A percentile compares a stretch with the other conserved stretches of the same genome.
phyloP scores from a whole-genome alignment of 2,888 invertebrate genomes.

The Pherbina coryleti region DNA sequence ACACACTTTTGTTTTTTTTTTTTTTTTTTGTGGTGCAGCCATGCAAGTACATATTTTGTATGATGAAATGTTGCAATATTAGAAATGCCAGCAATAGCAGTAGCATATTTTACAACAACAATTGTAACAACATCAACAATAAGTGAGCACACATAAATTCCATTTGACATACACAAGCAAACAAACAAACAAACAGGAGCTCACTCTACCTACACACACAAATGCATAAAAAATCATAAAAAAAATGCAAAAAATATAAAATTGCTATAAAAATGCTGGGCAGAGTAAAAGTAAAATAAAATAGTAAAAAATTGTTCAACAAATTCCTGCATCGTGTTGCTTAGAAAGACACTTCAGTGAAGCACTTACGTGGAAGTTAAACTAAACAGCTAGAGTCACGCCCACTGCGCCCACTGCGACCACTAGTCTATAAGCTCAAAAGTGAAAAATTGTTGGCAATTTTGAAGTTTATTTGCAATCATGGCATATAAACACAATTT shows the following conservation, averaged over 20 bases:
- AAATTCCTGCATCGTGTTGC: neutral
- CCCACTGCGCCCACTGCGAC: no score
- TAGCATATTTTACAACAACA: slow-evolving; percentile 17
- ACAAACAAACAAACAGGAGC: neutral
- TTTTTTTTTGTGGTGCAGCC: neutral
- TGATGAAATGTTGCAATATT: slow-evolving; percentile 25
- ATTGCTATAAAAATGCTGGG: neutral
- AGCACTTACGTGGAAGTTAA: neutral
- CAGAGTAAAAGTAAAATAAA: neutral
- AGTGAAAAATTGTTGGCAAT: slow-evolving; percentile 16
- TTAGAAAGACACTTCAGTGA: neutral
- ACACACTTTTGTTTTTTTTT: neutral
- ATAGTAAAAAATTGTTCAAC: neutral
- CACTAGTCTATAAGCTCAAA: neutral
- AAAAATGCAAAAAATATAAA: neutral
- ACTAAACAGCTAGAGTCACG: neutral
- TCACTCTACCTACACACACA: neutral
- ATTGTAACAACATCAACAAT: neutral
- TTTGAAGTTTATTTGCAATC: slow-evolving; percentile 33
- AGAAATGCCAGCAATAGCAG: neutral
- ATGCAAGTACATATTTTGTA: neutral
- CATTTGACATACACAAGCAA: slow-evolving; percentile 16
- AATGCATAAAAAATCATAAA: neutral
- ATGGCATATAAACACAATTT: slow-evolving; percentile 9
- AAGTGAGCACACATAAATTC: slow-evolving; percentile 28